Evolutionary conservation across 2,113 vertebrate genomes (phyloP).

Genomic region (Myrmophylax atrothorax): DNA sequence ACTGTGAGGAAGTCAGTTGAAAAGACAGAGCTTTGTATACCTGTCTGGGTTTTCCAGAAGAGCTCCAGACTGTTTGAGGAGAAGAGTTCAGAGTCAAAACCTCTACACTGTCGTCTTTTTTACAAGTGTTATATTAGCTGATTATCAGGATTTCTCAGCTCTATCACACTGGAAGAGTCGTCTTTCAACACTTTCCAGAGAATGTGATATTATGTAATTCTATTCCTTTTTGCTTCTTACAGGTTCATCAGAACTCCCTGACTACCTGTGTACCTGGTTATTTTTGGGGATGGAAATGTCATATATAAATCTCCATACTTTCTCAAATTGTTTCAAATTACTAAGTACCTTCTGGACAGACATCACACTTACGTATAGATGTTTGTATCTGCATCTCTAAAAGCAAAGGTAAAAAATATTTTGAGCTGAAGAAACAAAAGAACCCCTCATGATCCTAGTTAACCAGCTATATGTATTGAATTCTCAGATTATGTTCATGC

Average conservation of each 20-base stretch:
- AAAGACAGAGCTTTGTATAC: background rate
- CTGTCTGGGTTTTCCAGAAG: background rate
- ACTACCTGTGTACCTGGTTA: background rate
- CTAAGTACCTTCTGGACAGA: background rate
- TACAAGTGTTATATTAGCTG: background rate
- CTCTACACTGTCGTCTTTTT: background rate
- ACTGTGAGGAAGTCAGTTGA: background rate
- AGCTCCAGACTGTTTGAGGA: background rate
- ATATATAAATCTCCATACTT: background rate
- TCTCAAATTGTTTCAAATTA: background rate
- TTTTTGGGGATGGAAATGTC: background rate
- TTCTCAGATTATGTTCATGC: background rate
- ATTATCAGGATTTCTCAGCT: background rate
- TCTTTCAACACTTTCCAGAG: background rate
- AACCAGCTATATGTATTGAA: background rate
- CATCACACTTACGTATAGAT: background rate
- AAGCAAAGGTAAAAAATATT: background rate
- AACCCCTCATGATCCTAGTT: background rate
- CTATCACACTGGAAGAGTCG: background rate
- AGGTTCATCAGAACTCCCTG: background rate
- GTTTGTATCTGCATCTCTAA: background rate
- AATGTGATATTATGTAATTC: background rate
- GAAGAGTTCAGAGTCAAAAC: background rate
- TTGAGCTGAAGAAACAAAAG: background rate
- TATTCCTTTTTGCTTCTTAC: background rate